phyloP scores from a whole-genome alignment of 1,140 invertebrate genomes.

The Euwallacea similis region DNA sequence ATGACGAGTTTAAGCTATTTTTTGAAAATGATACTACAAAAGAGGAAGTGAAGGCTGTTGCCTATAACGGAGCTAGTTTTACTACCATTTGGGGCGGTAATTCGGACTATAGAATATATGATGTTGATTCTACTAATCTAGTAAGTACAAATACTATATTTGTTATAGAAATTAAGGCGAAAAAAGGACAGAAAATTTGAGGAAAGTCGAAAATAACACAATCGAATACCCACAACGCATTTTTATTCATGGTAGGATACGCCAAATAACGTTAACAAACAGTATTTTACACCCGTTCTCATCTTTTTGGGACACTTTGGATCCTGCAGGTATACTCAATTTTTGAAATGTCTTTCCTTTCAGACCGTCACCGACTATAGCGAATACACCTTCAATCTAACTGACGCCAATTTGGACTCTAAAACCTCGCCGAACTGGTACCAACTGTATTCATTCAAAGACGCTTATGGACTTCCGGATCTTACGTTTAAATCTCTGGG shows the following conservation, averaged over 20 bases:
- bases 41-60: conserved; percentile 61
- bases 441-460: conserved; percentile 68
- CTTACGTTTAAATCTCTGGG: conserved; percentile 57
- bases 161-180: conserved; percentile 1
- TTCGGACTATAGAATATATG: conserved; percentile 79
- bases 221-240: neutral
- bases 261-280: neutral
- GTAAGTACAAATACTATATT: no score
- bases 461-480: conserved; percentile 62
- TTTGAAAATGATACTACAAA: conserved; percentile 55
- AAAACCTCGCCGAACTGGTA: conserved; percentile 60
- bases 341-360: neutral
- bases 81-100: conserved; percentile 71
- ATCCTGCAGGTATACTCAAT: conserved; percentile 3
- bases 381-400: conserved; percentile 79
- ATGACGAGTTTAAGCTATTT: conserved; percentile 73
- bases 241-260: neutral
- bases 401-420: conserved; percentile 66
- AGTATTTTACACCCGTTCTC: no score
- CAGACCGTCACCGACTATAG: conserved; percentile 68
- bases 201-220: no score
- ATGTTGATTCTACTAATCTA: conserved; percentile 62
- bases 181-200: no score
- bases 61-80: conserved; percentile 78
- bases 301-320: neutral